A percentile compares a stretch with the other conserved stretches of the same genome.
These are phyloP conservation scores for Tachypleus tridentatus DNA, from an alignment of 1,140 invertebrate species.

Conservation along the genomic window DNA sequence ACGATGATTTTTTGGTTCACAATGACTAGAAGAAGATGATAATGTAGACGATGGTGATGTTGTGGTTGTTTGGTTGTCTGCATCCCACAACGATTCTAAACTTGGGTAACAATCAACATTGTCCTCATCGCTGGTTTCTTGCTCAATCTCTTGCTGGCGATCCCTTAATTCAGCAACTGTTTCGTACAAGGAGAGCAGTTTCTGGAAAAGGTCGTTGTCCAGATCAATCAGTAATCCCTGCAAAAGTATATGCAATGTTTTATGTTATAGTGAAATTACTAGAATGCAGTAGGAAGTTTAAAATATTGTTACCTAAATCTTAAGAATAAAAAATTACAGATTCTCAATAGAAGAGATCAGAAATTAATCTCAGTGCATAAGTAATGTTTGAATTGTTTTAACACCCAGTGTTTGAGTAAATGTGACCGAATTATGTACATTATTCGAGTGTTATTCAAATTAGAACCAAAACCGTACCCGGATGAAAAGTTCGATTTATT, in stretches of 20 bases:
- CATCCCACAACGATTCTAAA: slow-evolving; percentile 17
- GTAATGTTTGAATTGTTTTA: no score
- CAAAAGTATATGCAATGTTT: not conserved
- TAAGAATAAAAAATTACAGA: no score
- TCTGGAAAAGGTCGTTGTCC: slow-evolving; percentile 29
- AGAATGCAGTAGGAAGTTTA: no score
- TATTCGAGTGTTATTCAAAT: no score
- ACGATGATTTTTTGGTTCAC: slow-evolving; percentile 3
- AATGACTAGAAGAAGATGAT: slow-evolving; percentile 17
- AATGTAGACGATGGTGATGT: slow-evolving; percentile 16
- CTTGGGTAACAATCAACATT: slow-evolving; percentile 6
- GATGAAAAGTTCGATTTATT: no score
- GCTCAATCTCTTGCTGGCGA: slow-evolving; percentile 15
- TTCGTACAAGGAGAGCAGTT: slow-evolving; percentile 27
- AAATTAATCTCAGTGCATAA: no score
- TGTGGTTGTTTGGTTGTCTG: slow-evolving; percentile 6
- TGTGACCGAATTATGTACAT: no score
- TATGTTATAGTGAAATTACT: no score
- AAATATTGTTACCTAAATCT: no score
- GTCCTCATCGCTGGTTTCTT: not conserved
- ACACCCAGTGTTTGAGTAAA: no score
- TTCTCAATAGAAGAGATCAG: no score
- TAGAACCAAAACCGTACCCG: no score
- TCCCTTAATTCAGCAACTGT: slow-evolving; percentile 26
- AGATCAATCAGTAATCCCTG: slow-evolving; percentile 27